A percentile compares a stretch with the other conserved stretches of the same genome.
Evolutionary conservation across 2,113 vertebrate genomes (phyloP).

Genomic region (Anoplopoma fimbria): DNA sequence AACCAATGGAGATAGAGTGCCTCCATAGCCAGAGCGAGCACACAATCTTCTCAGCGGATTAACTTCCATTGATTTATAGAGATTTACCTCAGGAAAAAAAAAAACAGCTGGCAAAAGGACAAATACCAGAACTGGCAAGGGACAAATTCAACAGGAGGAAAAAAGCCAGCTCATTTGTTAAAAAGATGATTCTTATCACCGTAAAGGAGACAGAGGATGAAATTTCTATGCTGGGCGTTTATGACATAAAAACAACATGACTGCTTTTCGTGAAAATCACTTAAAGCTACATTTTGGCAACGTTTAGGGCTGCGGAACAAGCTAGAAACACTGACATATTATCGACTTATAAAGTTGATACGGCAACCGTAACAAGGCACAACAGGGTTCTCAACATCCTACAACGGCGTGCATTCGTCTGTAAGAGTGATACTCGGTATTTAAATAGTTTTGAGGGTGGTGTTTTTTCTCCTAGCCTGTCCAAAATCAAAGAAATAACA

Average conservation of each 20-base stretch:
- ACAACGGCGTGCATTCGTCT: background rate
- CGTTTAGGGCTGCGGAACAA: background rate
- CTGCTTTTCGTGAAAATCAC: constrained; percentile 18
- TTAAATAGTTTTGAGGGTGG: background rate
- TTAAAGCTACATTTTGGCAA: background rate
- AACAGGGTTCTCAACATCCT: background rate
- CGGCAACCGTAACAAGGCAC: background rate
- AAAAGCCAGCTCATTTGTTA: constrained; percentile 70
- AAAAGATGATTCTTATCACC: constrained; percentile 50
- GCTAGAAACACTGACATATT: background rate
- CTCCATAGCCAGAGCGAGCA: constrained; percentile 59
- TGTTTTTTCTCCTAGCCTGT: background rate
- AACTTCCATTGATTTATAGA: constrained; percentile 84
- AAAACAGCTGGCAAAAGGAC: constrained; percentile 82
- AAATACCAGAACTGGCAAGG: constrained; percentile 72
- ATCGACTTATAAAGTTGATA: background rate
- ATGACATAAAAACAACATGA: background rate
- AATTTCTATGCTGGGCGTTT: constrained; percentile 21
- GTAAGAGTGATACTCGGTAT: background rate
- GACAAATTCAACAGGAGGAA: constrained; percentile 75
- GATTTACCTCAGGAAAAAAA: constrained; percentile 81
- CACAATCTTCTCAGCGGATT: constrained; percentile 83
- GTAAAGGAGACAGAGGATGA: constrained; percentile 22
- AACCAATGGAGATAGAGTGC: constrained; percentile 82
- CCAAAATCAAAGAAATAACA: background rate